Base-by-base conservation (phyloP, 2,797 vertebrate species). In the Erethizon dorsatum region DNA sequence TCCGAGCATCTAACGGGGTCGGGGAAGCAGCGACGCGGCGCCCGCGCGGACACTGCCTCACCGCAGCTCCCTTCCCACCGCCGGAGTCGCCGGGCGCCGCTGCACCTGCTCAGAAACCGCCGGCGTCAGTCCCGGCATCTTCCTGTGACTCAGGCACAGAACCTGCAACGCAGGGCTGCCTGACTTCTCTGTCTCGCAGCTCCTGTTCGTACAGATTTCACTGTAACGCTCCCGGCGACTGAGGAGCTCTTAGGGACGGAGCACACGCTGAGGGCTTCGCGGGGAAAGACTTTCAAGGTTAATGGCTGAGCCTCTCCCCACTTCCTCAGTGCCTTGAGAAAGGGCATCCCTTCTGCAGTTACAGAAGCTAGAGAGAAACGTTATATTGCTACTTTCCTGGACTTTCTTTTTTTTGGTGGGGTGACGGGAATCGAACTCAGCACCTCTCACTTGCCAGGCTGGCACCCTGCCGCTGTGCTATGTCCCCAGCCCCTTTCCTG, bases 11-110 rank as follows among this genome's bases (percentile, higher is more conserved):
- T 41, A 41, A 41, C 37, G 37, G 37, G 37, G 37, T 41, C 37
- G 37, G 37, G 94, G 96, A 50, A 98, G 98, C 98, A 98, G 98
- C 56, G 6, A n/a, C 2, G 14, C 8, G 1, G 8, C 6, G 6
- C 33, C 18, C 6, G 2, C 33, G 17, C 5, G 0, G 97, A 97
- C 96, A 97, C 97, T 97, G 96, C 93, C 94, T 93, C 98, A 98
- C 97, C 98, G 98, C 98, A 98, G 98, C 92, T 98, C 96, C 96
- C 96, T 96, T 97, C 97, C 67, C 52, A 88, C 92, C 98, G 24
- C 59, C 98, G 98, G 98, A 98, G 95, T 91, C 61, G 90, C 88
- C 97, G 96, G 95, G 94, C 97, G 97, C 98, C 87, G 97, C 97
- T 7, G 94, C 94, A 97, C 98, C 97, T 80, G 69, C 86, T 97